These are phyloP conservation scores for Coendou prehensilis DNA, from an alignment of 2,797 vertebrate genomes.

Conservation along the genomic window DNA sequence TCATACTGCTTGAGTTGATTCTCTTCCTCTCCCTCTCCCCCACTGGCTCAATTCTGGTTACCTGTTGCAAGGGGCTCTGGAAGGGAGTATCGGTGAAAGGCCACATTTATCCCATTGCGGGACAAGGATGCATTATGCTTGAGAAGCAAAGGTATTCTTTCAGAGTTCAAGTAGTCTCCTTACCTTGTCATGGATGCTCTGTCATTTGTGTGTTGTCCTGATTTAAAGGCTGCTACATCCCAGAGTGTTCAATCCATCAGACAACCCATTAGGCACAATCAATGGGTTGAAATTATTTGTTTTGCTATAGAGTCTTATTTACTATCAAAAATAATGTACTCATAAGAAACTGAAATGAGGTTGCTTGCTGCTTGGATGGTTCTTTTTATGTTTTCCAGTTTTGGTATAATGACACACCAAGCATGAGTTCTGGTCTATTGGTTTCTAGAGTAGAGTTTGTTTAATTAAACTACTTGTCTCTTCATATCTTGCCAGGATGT, in stretches of 20 bases:
- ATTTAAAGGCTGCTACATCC: not conserved
- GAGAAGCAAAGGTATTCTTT: not conserved
- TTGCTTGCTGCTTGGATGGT: conserved; percentile 67
- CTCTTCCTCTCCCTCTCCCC: not conserved
- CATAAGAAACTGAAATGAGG: conserved; percentile 72
- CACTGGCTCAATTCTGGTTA: not conserved
- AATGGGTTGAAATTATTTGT: conserved; percentile 20
- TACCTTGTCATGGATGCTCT: not conserved
- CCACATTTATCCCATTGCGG: not conserved
- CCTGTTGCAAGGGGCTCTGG: not conserved
- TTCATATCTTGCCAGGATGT: conserved; percentile 45
- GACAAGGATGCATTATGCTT: not conserved
- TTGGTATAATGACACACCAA: conserved; percentile 56
- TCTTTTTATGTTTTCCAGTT: conserved; percentile 68
- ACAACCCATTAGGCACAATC: not conserved
- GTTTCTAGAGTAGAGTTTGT: conserved; percentile 69
- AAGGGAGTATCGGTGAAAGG: not conserved
- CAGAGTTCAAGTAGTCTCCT: not conserved
- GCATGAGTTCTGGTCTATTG: conserved; percentile 62
- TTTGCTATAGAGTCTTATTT: conserved; percentile 64
- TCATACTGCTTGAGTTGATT: not conserved
- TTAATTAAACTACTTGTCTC: conserved; percentile 78
- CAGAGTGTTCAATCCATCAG: not conserved
- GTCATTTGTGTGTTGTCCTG: not conserved
- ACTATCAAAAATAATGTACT: conserved; percentile 70